phyloP scores from a whole-genome alignment of 2,888 invertebrate species.

The Neoaliturus tenellus region DNA sequence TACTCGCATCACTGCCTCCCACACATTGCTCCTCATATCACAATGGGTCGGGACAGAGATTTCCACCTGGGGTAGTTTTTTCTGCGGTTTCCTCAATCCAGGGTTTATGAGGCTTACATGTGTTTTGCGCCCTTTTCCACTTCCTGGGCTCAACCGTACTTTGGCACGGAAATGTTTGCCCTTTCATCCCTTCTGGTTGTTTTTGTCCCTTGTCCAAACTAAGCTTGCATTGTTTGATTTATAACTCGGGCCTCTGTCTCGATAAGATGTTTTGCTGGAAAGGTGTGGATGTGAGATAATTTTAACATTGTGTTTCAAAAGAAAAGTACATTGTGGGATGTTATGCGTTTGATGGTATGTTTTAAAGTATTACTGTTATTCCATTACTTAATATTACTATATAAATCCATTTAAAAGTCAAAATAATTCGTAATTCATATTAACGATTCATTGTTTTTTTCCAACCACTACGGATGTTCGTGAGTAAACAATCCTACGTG shows the following conservation, averaged over 20 bases:
- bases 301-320: no score
- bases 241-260: neutral
- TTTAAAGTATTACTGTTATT: no score
- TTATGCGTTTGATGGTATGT: no score
- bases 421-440: no score
- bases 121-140: conserved; percentile 19
- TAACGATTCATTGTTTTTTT: no score
- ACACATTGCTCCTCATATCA: neutral
- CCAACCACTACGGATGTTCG: no score
- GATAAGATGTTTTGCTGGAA: conserved; percentile 4
- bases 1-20: neutral
- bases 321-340: no score
- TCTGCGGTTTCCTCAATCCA: neutral
- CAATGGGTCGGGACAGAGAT: neutral
- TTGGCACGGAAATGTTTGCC: conserved; percentile 16
- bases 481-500: no score
- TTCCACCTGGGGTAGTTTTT: conserved; percentile 29
- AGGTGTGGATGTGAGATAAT: neutral
- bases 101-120: conserved; percentile 24
- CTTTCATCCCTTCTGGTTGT: conserved; percentile 8
- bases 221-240: conserved; percentile 8
- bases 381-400: no score
- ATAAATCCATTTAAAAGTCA: no score
- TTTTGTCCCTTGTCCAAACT: conserved; percentile 3
- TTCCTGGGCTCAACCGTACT: conserved; percentile 10